These are phyloP conservation scores for Xiphorhynchus erythropygius DNA, from an alignment of 2,797 vertebrate genomes.

Conservation along the genomic window DNA sequence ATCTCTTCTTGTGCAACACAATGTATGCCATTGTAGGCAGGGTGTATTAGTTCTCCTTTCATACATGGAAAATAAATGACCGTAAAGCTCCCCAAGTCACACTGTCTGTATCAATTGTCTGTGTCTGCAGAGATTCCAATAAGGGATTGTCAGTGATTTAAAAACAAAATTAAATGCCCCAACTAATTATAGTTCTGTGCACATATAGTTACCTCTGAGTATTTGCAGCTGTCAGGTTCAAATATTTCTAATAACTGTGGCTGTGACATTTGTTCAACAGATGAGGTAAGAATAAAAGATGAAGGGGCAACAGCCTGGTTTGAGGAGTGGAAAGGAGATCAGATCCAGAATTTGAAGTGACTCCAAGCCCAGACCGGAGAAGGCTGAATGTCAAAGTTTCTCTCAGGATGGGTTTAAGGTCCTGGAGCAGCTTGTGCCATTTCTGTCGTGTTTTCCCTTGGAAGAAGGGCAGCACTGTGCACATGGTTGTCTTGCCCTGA, in stretches of 20 bases:
- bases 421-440: not conserved
- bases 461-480: not conserved
- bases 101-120: slow-evolving; percentile 40
- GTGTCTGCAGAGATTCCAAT: slow-evolving; percentile 25
- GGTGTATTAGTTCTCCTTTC: not conserved
- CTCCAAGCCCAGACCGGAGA: not conserved
- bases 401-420: not conserved
- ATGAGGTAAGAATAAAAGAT: slow-evolving; percentile 62
- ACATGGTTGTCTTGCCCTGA: not conserved
- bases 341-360: not conserved
- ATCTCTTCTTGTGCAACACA: slow-evolving; percentile 12
- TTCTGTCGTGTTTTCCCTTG: not conserved
- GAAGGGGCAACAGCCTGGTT: slow-evolving; percentile 14
- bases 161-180: slow-evolving; percentile 56
- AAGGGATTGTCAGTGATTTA: slow-evolving; percentile 28
- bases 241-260: slow-evolving; percentile 60
- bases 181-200: slow-evolving; percentile 73
- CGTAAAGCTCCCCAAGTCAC: slow-evolving; percentile 44
- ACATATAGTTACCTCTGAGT: slow-evolving; percentile 53
- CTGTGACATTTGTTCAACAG: slow-evolving; percentile 52
- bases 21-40: not conserved
- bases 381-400: not conserved
- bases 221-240: slow-evolving; percentile 65
- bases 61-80: slow-evolving; percentile 41
- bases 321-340: slow-evolving; percentile 30